Conservation (phyloP, 2,113 vertebrate species). For the Mustelus asterias region DNA sequence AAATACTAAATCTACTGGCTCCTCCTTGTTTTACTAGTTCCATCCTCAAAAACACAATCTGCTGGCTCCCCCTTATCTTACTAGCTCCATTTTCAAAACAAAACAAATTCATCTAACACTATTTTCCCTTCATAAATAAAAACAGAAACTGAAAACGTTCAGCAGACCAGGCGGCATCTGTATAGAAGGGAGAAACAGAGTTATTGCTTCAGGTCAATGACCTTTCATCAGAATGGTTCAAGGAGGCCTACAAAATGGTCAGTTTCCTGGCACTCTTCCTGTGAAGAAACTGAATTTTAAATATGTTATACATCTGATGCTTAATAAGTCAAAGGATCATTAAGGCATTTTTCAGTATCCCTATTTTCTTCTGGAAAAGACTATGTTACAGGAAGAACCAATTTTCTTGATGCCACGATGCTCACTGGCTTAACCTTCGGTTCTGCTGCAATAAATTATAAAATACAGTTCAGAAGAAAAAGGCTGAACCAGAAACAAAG, state of each 20-base stretch:
- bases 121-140: background rate
- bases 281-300: background rate
- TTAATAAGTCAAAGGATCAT: background rate
- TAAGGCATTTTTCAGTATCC: background rate
- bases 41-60: background rate
- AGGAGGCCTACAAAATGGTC: background rate
- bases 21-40: background rate
- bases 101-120: background rate
- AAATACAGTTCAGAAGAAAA: background rate
- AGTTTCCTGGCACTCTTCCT: background rate
- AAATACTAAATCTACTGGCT: background rate
- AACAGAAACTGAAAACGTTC: background rate
- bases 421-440: background rate
- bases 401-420: background rate
- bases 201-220: background rate
- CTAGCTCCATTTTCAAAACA: background rate
- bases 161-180: background rate
- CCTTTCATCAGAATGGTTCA: background rate
- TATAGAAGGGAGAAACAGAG: background rate
- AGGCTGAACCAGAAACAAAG: background rate
- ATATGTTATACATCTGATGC: background rate
- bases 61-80: background rate
- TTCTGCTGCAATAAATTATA: constrained; percentile 9
- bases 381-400: background rate
- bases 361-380: background rate